A percentile compares a stretch with the other conserved stretches of the same genome.
phyloP scores from a whole-genome alignment of 1,140 invertebrate species.

The Zaprionus lachaisei region DNA sequence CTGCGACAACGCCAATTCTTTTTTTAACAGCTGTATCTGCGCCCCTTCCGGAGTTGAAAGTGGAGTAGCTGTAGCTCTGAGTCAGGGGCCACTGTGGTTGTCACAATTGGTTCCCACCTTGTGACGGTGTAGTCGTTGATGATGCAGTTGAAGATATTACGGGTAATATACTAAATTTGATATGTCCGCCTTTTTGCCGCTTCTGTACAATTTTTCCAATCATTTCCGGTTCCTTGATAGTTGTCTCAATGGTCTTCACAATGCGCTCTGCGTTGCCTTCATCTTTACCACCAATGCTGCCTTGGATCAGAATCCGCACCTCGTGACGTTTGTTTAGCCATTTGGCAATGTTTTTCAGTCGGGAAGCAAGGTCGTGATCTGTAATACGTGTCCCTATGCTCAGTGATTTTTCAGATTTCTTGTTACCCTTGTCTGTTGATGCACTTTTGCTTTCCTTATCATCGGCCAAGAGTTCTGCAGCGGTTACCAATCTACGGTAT shows the following conservation, averaged over 20 bases:
- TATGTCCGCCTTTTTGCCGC: constrained; percentile 85
- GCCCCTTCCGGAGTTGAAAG: not conserved
- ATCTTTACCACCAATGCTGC: constrained; percentile 77
- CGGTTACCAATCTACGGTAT: constrained; percentile 56
- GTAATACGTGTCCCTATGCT: constrained; percentile 87
- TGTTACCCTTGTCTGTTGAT: constrained; percentile 42
- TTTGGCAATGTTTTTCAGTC: constrained; percentile 87
- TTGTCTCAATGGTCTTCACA: constrained; percentile 85
- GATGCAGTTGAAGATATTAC: constrained; percentile 4
- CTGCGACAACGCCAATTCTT: not conserved
- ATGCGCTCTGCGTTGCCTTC: constrained; percentile 84
- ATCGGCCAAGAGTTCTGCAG: constrained; percentile 68
- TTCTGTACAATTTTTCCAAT: constrained; percentile 86
- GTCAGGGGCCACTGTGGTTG: constrained; percentile 54
- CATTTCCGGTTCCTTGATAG: constrained; percentile 85
- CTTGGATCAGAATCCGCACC: constrained; percentile 87
- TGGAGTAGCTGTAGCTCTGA: constrained; percentile 16
- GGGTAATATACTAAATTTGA: constrained; percentile 87
- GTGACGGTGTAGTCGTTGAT: not conserved
- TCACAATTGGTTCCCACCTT: constrained; percentile 45
- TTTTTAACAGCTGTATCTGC: not conserved
- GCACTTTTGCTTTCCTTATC: constrained; percentile 35
- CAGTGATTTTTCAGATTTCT: constrained; percentile 86
- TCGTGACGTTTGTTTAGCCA: constrained; percentile 87
- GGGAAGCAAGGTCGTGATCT: constrained; percentile 87